Percentiles rank a stretch among this genome's conserved stretches.
Conservation (phyloP, 1,140 invertebrate species). For the Drosophila navojoa region DNA sequence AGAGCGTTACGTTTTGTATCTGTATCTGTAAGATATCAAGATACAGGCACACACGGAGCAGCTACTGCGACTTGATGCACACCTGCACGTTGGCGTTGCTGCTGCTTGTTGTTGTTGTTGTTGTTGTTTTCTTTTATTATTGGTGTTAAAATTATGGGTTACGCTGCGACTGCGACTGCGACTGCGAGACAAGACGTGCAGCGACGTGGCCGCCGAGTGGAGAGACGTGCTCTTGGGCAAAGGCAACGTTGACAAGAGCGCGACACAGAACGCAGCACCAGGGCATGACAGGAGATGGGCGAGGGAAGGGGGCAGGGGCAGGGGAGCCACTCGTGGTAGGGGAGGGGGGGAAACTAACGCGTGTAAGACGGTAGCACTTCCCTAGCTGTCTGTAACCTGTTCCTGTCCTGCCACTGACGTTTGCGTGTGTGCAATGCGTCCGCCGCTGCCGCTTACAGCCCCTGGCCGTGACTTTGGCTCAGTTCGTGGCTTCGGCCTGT, state of each 20-base stretch:
- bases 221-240: constrained; percentile 33
- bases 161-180: constrained; percentile 42
- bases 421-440: constrained; percentile 45
- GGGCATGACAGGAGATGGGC: constrained; percentile 9
- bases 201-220: background rate
- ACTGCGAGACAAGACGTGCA: constrained; percentile 1
- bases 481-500: constrained; percentile 46
- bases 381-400: constrained; percentile 71
- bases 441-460: background rate
- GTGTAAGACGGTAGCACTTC: constrained; percentile 80
- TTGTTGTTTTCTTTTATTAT: constrained; percentile 69
- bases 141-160: constrained; percentile 83
- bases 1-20: constrained; percentile 60
- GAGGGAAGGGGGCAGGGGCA: constrained; percentile 7
- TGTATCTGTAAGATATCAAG: constrained; percentile 73
- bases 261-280: constrained; percentile 38
- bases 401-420: constrained; percentile 45
- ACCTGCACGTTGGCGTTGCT: constrained; percentile 65
- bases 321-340: background rate
- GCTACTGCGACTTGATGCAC: constrained; percentile 81
- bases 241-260: constrained; percentile 57
- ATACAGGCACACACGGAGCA: constrained; percentile 52
- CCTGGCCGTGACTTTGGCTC: constrained; percentile 11
- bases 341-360: constrained; percentile 38
- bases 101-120: constrained; percentile 26